These are phyloP conservation scores for Ovibos moschatus DNA, from an alignment of 2,113 vertebrate species.

Conservation along the genomic window DNA sequence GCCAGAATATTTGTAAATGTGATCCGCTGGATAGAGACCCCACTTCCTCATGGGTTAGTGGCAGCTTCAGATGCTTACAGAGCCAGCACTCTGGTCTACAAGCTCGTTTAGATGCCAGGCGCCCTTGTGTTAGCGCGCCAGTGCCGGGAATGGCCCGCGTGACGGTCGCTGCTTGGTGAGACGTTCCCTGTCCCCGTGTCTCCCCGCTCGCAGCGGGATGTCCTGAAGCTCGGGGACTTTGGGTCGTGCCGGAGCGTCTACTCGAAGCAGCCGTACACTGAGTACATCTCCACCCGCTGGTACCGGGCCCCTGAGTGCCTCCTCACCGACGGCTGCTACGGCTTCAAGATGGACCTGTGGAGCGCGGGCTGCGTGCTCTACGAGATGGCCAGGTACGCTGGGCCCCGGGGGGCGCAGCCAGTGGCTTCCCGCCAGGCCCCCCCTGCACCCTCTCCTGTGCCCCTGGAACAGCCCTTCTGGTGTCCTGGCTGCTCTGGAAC, in stretches of 20 bases:
- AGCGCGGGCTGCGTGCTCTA: conserved; percentile 90
- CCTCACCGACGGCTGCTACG: conserved; percentile 89
- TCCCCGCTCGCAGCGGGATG: conserved; percentile 82
- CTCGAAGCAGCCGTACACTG: conserved; percentile 88
- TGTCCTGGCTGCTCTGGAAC: background rate
- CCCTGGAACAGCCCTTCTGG: background rate
- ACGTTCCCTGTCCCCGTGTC: background rate
- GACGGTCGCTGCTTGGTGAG: background rate
- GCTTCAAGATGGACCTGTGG: conserved; percentile 88
- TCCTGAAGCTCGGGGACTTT: conserved; percentile 90
- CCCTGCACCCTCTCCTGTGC: background rate
- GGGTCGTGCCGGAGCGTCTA: conserved; percentile 88
- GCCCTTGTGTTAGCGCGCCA: background rate
- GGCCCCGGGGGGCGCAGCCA: accelerated
- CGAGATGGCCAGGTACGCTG: conserved; percentile 87
- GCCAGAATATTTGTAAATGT: background rate
- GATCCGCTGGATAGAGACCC: background rate
- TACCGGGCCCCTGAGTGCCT: conserved; percentile 91
- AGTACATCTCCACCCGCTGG: conserved; percentile 91
- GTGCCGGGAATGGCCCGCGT: background rate
- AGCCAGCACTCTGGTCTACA: background rate
- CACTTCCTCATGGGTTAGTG: accelerated
- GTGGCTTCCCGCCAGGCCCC: accelerated
- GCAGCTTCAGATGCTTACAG: accelerated
- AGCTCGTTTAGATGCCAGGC: background rate